Conservation (phyloP, 1,140 invertebrate genomes). For the Ptiloglossa arizonensis region DNA sequence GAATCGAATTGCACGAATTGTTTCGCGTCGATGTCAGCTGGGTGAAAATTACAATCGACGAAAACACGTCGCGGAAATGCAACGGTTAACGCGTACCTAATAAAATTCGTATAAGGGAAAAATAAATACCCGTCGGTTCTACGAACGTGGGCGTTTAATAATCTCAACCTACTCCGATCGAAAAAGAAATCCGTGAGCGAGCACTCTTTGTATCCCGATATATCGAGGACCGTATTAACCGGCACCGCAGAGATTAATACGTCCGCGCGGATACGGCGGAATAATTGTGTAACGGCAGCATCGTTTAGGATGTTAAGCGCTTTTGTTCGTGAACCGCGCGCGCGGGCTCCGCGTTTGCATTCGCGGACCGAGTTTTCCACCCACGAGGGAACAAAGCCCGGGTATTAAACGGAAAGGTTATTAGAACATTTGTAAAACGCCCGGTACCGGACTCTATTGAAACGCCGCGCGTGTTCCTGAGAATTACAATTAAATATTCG, state of each 20-base stretch:
- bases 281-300: slow-evolving; percentile 22
- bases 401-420: slow-evolving; percentile 22
- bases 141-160: too few relatives aligned
- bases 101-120: too few relatives aligned
- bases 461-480: background rate
- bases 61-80: too few relatives aligned
- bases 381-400: background rate
- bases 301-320: background rate
- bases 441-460: slow-evolving; percentile 11
- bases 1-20: too few relatives aligned
- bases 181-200: too few relatives aligned
- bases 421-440: slow-evolving; percentile 40
- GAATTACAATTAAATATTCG: slow-evolving; percentile 22
- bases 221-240: too few relatives aligned
- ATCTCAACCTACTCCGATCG: too few relatives aligned
- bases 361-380: background rate
- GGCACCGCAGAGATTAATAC: slow-evolving; percentile 17
- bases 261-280: background rate
- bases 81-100: too few relatives aligned
- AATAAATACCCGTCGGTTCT: too few relatives aligned
- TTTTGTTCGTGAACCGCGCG: background rate
- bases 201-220: too few relatives aligned
- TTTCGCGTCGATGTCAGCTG: too few relatives aligned
- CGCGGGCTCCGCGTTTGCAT: slow-evolving; percentile 6
- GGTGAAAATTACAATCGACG: too few relatives aligned